Evolutionary conservation across 2,888 invertebrate genomes (phyloP), one percentile per base, ranked within the genome.

Genomic region (Eueremaeus valkanovi): DNA sequence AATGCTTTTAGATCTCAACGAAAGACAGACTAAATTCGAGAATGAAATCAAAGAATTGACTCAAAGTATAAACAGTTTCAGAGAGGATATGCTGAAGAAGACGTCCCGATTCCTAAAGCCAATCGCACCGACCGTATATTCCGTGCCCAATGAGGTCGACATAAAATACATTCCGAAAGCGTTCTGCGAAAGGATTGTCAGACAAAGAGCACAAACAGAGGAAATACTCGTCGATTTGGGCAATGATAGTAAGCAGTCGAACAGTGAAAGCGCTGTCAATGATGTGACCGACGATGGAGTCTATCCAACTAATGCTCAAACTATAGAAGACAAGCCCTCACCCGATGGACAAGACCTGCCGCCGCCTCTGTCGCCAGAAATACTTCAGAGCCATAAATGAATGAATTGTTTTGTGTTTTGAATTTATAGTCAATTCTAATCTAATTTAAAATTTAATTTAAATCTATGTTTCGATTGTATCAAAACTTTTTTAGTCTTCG

Each of bases 1-100:
- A n/a, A 45, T 73, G 0, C 86, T 93, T 76, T 87, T 88, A 58
- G 87, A 74, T 31, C 27, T 77, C 16, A 58, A 24, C 1, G 73
- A 77, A 31, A 77, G 73, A 58, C 63, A 75, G 11, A 63, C 63
- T n/a, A 55, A 73, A 29, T 75, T 73, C n/a, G 73, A 73, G 42
- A 21, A 24, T 5, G n/a, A 77, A 21, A 27, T 75, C 18, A 21
- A 51, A n/a, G 45, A 75, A 29, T 61, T 76, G n/a, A 29, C 40
- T 18, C 33, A 63, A 21, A 51, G 75, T 21, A 42, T 76, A 58
- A 49, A 72, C 13, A 29, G 29, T 31, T 75, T 75, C 29, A 42
- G 58, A 21, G 75, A 76, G 11, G 33, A 58, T 58, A 58, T 58
- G 58, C 13, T 58, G 2, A 58, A 27, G 24, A 58, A 58, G 21